These are phyloP conservation scores for Spisula solida DNA, from an alignment of 2,888 invertebrate genomes.

Conservation along the genomic window DNA sequence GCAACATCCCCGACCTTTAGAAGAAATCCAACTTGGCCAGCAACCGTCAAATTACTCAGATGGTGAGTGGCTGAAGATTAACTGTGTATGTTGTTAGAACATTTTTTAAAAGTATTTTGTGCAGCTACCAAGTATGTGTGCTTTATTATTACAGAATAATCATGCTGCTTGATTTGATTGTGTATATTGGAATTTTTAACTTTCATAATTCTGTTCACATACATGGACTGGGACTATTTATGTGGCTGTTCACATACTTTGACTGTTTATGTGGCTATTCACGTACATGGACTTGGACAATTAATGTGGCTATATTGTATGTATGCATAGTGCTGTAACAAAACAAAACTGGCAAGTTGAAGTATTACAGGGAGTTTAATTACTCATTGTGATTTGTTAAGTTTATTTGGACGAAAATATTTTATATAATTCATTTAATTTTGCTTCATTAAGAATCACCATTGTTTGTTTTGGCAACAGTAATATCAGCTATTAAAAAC, in stretches of 20 bases:
- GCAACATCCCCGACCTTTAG: not conserved
- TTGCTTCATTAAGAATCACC: too few relatives aligned
- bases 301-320: not conserved
- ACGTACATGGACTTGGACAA: not conserved
- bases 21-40: conserved; percentile 1
- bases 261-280: not conserved
- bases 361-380: not conserved
- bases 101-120: conserved; percentile 1
- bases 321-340: not conserved
- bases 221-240: not conserved
- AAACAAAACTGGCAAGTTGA: not conserved
- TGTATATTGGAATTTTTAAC: not conserved
- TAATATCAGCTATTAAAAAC: too few relatives aligned
- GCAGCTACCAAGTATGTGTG: not conserved
- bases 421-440: too few relatives aligned
- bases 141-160: not conserved
- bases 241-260: not conserved
- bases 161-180: not conserved
- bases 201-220: not conserved
- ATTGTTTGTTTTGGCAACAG: too few relatives aligned
- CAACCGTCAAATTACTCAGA: not conserved
- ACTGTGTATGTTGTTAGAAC: conserved; percentile 12
- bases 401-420: not conserved
- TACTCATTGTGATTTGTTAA: not conserved
- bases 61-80: not conserved